Evolutionary conservation across 2,797 vertebrate species (phyloP).

Genomic region (Pangasius macronema): DNA sequence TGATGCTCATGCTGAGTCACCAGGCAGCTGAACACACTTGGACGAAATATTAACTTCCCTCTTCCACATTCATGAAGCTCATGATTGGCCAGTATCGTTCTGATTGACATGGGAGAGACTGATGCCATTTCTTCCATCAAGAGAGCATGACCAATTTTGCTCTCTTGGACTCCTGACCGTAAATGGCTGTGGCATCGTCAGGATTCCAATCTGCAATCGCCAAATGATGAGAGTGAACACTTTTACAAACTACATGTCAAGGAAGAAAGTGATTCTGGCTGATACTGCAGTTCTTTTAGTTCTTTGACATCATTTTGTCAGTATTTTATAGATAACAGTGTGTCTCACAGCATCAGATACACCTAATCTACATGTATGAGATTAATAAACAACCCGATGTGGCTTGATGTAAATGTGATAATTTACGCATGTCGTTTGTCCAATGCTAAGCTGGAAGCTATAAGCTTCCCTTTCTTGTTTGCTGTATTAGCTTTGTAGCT

Average conservation of each 20-base stretch:
- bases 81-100: not conserved
- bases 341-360: not conserved
- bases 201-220: not conserved
- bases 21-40: not conserved
- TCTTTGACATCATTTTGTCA: not conserved
- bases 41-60: not conserved
- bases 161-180: not conserved
- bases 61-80: not conserved
- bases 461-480: not conserved
- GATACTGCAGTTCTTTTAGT: not conserved
- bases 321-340: not conserved
- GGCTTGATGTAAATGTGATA: not conserved
- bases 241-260: not conserved
- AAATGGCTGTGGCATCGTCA: not conserved
- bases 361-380: no score
- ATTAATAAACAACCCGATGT: not conserved
- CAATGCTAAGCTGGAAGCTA: not conserved
- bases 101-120: not conserved
- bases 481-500: not conserved
- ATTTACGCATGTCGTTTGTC: not conserved
- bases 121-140: not conserved
- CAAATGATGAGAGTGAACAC: not conserved
- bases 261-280: not conserved
- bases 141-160: not conserved
- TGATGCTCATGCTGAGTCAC: not conserved